Evolutionary conservation across 2,888 invertebrate genomes (phyloP).

Genomic region (Lacanobia wlatinum): DNA sequence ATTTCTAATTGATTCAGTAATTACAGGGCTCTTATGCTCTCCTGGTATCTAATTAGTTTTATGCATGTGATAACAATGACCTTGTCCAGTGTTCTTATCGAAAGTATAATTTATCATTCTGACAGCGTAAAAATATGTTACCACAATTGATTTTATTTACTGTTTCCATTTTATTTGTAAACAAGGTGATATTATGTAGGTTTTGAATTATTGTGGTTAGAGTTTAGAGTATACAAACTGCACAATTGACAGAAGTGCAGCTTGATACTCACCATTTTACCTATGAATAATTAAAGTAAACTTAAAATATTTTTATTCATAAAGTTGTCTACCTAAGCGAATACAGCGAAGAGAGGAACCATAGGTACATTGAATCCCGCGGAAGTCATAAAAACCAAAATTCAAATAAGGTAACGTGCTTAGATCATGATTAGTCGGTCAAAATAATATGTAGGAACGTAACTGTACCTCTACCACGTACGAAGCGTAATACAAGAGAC

Average conservation of each 20-base stretch:
- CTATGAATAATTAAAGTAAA: neutral
- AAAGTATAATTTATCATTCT: conserved; percentile 36
- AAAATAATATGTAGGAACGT: neutral
- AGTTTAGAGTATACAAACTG: neutral
- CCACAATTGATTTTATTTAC: conserved; percentile 10
- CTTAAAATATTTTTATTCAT: neutral
- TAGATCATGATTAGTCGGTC: neutral
- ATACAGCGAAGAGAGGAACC: too few relatives aligned
- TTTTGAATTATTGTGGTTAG: conserved; percentile 1
- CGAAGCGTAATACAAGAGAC: neutral
- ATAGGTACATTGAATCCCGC: neutral
- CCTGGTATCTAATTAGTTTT: conserved; percentile 46
- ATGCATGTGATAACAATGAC: conserved; percentile 44
- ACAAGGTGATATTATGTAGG: conserved; percentile 27
- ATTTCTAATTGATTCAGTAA: conserved; percentile 31
- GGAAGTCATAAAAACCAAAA: conserved; percentile 21
- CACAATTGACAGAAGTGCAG: neutral
- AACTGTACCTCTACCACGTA: neutral
- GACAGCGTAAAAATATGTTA: conserved; percentile 30
- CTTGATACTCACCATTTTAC: neutral
- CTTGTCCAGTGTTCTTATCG: conserved; percentile 55
- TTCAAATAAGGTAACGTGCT: neutral
- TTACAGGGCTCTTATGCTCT: conserved; percentile 33
- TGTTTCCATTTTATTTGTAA: conserved; percentile 40
- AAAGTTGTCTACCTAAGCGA: neutral